Base-by-base conservation (phyloP, 2,797 vertebrate species). In the Cryptoblepharus egeriae region DNA sequence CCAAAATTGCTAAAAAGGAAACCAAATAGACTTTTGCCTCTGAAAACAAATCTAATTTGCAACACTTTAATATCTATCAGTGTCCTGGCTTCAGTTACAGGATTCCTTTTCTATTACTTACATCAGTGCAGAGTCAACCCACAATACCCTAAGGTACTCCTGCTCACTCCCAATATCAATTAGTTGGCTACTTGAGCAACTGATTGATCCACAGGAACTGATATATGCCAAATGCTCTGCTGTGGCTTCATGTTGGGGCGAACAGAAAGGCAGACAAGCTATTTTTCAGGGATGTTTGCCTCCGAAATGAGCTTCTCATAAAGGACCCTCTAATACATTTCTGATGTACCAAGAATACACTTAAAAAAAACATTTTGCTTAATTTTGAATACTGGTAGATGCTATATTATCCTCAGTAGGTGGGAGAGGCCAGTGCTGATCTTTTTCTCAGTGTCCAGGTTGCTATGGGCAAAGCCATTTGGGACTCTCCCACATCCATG, bases 321-420 rank as follows among this genome's bases (percentile, higher is more conserved):
- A n/a, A 72, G 20, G n/a, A 20, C 63, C 26, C 22, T 20, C 52
- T 69, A 35, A n/a, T 73, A 69, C 39, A 55, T 18, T 28, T 39
- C 35, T 57, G 37, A n/a, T 26, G 52, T 79, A 13, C 28, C 37
- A 24, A 70, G 28, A 70, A 32, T 39, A 16, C 64, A 71, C 61
- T 49, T 49, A 49, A 32, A 26, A 30, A 49, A 32, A 26, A 30
- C 30, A 24, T 4, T 37, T 42, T 18, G 24, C 26, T 4, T 42
- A 0, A 0, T 63, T 60, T 0, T 10, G 55, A 24, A 9, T 52
- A 20, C 12, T 73, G 65, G 77, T 52, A 75, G 65, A 11, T 1
- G 5, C 49, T 12, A 0, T 0, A 3, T 16, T 58, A 49, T 49
- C 45, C 45, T 49, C 45, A 52, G 49, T 10, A 52, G 2, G 60